These are phyloP conservation scores for Battus philenor DNA, from an alignment of 1,140 invertebrate species.

Conservation along the genomic window DNA sequence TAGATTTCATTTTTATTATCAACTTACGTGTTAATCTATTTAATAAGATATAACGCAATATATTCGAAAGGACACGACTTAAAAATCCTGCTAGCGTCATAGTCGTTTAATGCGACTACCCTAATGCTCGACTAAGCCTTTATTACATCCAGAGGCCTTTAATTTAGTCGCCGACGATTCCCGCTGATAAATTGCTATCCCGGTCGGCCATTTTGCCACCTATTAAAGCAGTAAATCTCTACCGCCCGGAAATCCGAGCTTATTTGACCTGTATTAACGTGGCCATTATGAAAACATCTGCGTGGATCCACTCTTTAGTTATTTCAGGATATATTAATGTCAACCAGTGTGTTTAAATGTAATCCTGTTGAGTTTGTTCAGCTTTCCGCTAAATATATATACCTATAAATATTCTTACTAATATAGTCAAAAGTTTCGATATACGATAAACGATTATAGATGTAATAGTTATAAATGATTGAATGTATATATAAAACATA, in stretches of 20 bases:
- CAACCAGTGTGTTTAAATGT: not conserved
- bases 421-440: too few relatives aligned
- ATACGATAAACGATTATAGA: too few relatives aligned
- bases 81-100: too few relatives aligned
- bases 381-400: too few relatives aligned
- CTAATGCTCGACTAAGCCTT: constrained; percentile 23
- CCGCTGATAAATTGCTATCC: constrained; percentile 34
- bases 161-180: constrained; percentile 37
- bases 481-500: too few relatives aligned
- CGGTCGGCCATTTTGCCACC: constrained; percentile 38
- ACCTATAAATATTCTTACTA: too few relatives aligned
- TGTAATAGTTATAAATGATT: too few relatives aligned
- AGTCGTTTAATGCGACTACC: not conserved
- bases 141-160: constrained; percentile 27
- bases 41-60: too few relatives aligned
- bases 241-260: not conserved
- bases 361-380: not conserved
- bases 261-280: constrained; percentile 5
- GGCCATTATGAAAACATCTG: too few relatives aligned
- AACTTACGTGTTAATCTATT: too few relatives aligned
- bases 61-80: too few relatives aligned
- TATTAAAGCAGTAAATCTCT: constrained; percentile 50
- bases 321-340: not conserved
- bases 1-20: constrained; percentile 1
- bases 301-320: too few relatives aligned